Conservation (phyloP, 1,140 invertebrate species). For the Samia ricini region DNA sequence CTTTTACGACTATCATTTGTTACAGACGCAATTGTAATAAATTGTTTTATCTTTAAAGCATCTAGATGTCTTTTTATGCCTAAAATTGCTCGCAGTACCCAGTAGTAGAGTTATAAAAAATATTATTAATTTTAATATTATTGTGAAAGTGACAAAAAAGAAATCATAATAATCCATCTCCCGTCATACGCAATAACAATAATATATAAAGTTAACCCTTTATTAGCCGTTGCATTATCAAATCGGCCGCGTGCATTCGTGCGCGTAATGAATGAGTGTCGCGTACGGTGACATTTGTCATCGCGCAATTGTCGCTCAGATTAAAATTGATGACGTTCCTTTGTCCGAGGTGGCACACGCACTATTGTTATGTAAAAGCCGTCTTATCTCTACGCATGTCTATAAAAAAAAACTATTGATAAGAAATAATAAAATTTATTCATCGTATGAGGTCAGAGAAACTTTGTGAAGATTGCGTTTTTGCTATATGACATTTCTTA, state of each 20-base stretch:
- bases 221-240: constrained; percentile 57
- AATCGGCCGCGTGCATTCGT: constrained; percentile 59
- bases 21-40: constrained; percentile 1
- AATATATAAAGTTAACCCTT: constrained; percentile 68
- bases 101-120: not conserved
- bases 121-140: constrained; percentile 7
- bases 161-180: constrained; percentile 44
- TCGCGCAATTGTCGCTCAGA: constrained; percentile 73
- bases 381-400: constrained; percentile 39
- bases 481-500: not conserved
- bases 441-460: not conserved
- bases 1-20: constrained; percentile 8
- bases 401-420: constrained; percentile 28
- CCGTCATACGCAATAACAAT: constrained; percentile 56
- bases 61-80: not conserved
- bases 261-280: constrained; percentile 71
- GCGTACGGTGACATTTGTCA: constrained; percentile 71
- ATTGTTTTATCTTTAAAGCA: constrained; percentile 4
- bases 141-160: constrained; percentile 18
- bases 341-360: constrained; percentile 60
- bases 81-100: constrained; percentile 3
- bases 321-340: constrained; percentile 76
- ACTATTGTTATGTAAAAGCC: constrained; percentile 48
- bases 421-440: constrained; percentile 11
- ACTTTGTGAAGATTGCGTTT: too few species aligned